phyloP scores from a whole-genome alignment of 2,113 vertebrate genomes.

The Acinonyx jubatus region DNA sequence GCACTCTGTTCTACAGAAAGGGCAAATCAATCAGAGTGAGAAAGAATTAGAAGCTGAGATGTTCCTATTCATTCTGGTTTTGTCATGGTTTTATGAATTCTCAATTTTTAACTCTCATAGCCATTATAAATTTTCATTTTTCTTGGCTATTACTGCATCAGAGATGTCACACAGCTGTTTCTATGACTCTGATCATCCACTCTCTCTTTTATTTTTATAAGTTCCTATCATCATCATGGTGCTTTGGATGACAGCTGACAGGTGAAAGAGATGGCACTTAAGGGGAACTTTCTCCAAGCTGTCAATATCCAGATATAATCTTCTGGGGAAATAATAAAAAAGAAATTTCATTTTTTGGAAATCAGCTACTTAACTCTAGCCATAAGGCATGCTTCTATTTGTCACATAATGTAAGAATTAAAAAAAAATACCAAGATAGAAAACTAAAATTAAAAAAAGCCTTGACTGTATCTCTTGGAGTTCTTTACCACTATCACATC shows the following conservation, averaged over 20 bases:
- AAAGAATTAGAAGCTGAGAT: not conserved
- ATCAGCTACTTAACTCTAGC: not conserved
- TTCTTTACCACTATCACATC: too few species aligned
- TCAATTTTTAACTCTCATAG: not conserved
- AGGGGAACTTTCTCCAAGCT: not conserved
- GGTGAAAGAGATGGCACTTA: not conserved
- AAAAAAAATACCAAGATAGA: not conserved
- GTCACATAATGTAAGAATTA: not conserved
- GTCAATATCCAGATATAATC: not conserved
- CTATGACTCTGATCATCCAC: not conserved
- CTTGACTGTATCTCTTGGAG: not conserved
- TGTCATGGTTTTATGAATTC: conserved; percentile 2
- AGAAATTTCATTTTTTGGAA: not conserved
- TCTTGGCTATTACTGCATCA: not conserved
- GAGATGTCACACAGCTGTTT: not conserved
- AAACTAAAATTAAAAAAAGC: not conserved
- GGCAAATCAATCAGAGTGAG: not conserved
- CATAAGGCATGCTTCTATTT: not conserved
- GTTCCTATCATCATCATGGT: not conserved
- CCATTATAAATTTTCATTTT: not conserved
- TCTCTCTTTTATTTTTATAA: not conserved
- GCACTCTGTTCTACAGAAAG: not conserved
- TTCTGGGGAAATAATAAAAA: not conserved
- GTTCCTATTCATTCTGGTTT: not conserved
- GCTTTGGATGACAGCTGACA: not conserved